phyloP scores from a whole-genome alignment of 2,888 invertebrate species.

The Octonoba sinensis region DNA sequence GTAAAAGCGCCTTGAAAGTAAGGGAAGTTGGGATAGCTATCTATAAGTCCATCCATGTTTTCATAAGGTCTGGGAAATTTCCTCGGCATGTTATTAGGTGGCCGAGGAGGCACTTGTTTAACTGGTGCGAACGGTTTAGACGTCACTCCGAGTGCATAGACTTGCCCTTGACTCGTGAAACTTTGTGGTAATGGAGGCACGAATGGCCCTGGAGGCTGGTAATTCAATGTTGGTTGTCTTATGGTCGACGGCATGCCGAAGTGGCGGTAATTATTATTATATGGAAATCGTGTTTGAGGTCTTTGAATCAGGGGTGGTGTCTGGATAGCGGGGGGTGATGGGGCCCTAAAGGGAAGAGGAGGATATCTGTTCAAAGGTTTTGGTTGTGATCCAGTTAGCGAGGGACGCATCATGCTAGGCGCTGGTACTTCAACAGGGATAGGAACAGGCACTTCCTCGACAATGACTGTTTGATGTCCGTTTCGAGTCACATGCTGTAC shows the following conservation, averaged over 20 bases:
- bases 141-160: slow-evolving; percentile 43
- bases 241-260: slow-evolving; percentile 40
- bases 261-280: slow-evolving; percentile 28
- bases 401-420: slow-evolving; percentile 29
- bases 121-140: slow-evolving; percentile 23
- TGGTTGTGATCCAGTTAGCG: slow-evolving; percentile 26
- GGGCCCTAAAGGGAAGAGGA: slow-evolving; percentile 27
- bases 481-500: slow-evolving; percentile 43
- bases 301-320: slow-evolving; percentile 49
- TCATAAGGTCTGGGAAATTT: slow-evolving; percentile 18
- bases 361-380: slow-evolving; percentile 18
- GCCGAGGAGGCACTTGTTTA: slow-evolving; percentile 12
- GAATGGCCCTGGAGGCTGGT: slow-evolving; percentile 22
- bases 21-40: slow-evolving; percentile 48
- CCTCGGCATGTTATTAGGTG: slow-evolving; percentile 14
- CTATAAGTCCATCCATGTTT: slow-evolving; percentile 27
- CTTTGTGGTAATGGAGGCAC: slow-evolving; percentile 33
- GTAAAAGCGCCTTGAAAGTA: slow-evolving; percentile 55
- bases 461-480: slow-evolving; percentile 56
- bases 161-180: slow-evolving; percentile 32
- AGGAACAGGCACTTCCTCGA: slow-evolving; percentile 57
- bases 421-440: slow-evolving; percentile 48
- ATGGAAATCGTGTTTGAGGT: slow-evolving; percentile 41
- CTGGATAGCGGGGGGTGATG: slow-evolving; percentile 35
- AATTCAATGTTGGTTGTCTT: slow-evolving; percentile 37